Evolutionary conservation across 2,888 invertebrate species (phyloP).

Genomic region (Rapana venosa): DNA sequence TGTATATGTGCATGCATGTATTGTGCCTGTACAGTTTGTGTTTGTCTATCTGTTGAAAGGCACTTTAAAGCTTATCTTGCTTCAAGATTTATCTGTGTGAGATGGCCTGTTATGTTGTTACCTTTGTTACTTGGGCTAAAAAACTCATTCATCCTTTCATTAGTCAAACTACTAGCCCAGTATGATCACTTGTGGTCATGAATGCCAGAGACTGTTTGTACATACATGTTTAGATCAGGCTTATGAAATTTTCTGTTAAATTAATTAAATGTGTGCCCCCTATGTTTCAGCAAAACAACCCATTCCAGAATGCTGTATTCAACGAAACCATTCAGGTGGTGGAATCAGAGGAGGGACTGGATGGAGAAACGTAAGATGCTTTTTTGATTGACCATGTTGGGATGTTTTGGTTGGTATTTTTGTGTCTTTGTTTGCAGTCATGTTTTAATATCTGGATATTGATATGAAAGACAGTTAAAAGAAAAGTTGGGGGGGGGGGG

Average conservation of each 20-base stretch:
- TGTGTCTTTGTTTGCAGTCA: background rate
- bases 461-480: too few species aligned
- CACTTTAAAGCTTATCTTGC: background rate
- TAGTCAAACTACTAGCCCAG: too few species aligned
- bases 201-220: too few species aligned
- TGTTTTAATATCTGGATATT: too few species aligned
- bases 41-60: background rate
- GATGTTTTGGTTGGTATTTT: background rate
- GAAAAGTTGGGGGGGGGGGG: too few species aligned
- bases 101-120: background rate
- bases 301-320: conserved; percentile 92
- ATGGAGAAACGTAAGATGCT: conserved; percentile 89
- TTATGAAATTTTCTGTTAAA: too few species aligned
- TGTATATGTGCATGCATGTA: background rate
- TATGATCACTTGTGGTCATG: too few species aligned
- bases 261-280: too few species aligned
- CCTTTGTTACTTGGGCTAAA: background rate
- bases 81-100: background rate
- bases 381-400: background rate
- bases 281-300: conserved; percentile 82
- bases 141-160: too few species aligned
- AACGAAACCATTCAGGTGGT: conserved; percentile 97
- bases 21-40: background rate
- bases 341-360: conserved; percentile 97
- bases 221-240: too few species aligned